Evolutionary conservation across 2,888 invertebrate genomes (phyloP).

Genomic region (Zele albiditarsus): DNA sequence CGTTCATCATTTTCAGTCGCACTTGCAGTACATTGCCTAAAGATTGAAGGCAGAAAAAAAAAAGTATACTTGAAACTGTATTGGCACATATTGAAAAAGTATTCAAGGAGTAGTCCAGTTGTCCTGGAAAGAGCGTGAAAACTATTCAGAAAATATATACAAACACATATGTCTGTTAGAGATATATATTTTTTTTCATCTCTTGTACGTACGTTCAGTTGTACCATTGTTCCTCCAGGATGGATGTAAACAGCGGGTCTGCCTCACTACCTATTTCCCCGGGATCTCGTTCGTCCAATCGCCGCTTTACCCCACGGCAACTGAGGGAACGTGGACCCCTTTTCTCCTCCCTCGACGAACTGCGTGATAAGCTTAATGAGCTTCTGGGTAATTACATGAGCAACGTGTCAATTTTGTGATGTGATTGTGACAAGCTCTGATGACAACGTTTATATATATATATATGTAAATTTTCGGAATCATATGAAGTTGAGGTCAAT

Average conservation of each 20-base stretch:
- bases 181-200: background rate
- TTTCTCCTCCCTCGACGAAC: conserved; percentile 68
- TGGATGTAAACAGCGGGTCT: conserved; percentile 33
- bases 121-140: no score
- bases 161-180: background rate
- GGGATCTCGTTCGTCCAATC: conserved; percentile 44
- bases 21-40: conserved; percentile 36
- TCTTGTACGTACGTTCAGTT: background rate
- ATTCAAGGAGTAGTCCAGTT: no score
- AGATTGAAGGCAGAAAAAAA: conserved; percentile 20
- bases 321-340: conserved; percentile 58
- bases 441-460: background rate
- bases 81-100: background rate
- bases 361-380: conserved; percentile 68
- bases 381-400: conserved; percentile 64
- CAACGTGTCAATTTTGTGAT: conserved; percentile 22
- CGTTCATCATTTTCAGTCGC: conserved; percentile 14
- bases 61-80: background rate
- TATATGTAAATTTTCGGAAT: background rate
- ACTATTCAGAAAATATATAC: no score
- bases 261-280: conserved; percentile 45
- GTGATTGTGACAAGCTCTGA: background rate
- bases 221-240: background rate
- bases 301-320: conserved; percentile 44
- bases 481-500: background rate